Conservation (phyloP, 2,888 invertebrate species). For the Lepidonotus clava region DNA sequence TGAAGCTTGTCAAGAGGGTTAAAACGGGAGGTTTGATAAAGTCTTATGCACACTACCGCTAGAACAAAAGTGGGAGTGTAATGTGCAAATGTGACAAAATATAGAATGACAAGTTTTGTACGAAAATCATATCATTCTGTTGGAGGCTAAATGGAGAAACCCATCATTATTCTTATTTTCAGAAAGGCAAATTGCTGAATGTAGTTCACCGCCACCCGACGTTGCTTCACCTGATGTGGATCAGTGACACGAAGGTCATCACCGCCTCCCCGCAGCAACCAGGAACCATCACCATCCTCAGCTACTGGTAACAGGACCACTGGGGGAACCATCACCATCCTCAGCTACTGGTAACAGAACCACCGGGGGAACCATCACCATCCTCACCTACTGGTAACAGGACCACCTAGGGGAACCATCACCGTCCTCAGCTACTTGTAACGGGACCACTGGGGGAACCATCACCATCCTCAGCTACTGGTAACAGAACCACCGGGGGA, state of each 20-base stretch:
- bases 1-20: too few species aligned
- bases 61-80: too few species aligned
- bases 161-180: too few species aligned
- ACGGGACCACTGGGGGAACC: too few species aligned
- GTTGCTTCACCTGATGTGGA: slow-evolving; percentile 75
- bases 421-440: slow-evolving; percentile 76
- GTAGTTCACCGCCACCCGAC: slow-evolving; percentile 75
- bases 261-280: slow-evolving; percentile 77
- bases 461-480: slow-evolving; percentile 75
- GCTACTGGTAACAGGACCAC: slow-evolving; percentile 71
- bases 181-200: slow-evolving; percentile 72
- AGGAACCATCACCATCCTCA: slow-evolving; percentile 74
- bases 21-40: too few species aligned
- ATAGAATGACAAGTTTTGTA: too few species aligned
- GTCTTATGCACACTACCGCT: too few species aligned
- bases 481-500: too few species aligned
- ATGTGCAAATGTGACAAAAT: too few species aligned
- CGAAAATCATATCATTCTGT: too few species aligned
- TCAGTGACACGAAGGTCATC: slow-evolving; percentile 75
- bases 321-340: not conserved
- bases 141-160: too few species aligned
- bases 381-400: not conserved
- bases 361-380: too few species aligned
- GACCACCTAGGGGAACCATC: slow-evolving; percentile 68
- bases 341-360: slow-evolving; percentile 10